Conservation (phyloP, 2,888 invertebrate species). For the Drosophila subquinaria region DNA sequence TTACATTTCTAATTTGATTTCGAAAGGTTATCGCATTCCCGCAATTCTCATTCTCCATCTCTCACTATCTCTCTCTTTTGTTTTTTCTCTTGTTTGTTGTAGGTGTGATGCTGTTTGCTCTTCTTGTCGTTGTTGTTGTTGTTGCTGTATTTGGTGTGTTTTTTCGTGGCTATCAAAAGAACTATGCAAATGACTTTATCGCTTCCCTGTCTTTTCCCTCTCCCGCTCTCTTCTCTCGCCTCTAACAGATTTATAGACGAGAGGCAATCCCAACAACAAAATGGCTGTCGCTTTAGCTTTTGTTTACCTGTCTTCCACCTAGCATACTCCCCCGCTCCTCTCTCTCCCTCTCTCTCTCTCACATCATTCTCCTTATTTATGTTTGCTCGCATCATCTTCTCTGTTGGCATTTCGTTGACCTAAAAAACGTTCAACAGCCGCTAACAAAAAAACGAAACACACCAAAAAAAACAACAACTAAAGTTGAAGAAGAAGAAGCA, state of each 20-base stretch:
- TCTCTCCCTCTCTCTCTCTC: constrained; percentile 44
- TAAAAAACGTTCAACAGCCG: constrained; percentile 77
- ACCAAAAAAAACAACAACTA: constrained; percentile 20
- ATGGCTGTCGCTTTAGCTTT: constrained; percentile 56
- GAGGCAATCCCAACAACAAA: constrained; percentile 37
- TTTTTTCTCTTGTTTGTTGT: constrained; percentile 43
- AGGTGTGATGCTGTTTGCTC: constrained; percentile 56
- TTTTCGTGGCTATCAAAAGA: constrained; percentile 63
- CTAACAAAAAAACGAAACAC: constrained; percentile 53
- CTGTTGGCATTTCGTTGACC: constrained; percentile 79
- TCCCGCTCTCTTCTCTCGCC: not conserved
- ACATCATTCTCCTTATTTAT: constrained; percentile 67
- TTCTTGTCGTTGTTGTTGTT: constrained; percentile 20
- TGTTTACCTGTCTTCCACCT: constrained; percentile 69
- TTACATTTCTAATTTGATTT: constrained; percentile 78
- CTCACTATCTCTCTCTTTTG: not conserved
- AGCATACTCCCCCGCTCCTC: constrained; percentile 12
- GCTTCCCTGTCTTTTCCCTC: constrained; percentile 26
- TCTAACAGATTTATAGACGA: constrained; percentile 65
- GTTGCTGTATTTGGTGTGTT: constrained; percentile 7
- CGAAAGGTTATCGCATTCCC: constrained; percentile 71
- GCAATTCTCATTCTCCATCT: not conserved
- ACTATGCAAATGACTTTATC: constrained; percentile 82
- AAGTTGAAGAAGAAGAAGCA: constrained; percentile 27
- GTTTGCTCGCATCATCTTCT: constrained; percentile 74